These are phyloP conservation scores for Molossus molossus DNA, from an alignment of 2,797 vertebrate genomes.

Conservation along the genomic window DNA sequence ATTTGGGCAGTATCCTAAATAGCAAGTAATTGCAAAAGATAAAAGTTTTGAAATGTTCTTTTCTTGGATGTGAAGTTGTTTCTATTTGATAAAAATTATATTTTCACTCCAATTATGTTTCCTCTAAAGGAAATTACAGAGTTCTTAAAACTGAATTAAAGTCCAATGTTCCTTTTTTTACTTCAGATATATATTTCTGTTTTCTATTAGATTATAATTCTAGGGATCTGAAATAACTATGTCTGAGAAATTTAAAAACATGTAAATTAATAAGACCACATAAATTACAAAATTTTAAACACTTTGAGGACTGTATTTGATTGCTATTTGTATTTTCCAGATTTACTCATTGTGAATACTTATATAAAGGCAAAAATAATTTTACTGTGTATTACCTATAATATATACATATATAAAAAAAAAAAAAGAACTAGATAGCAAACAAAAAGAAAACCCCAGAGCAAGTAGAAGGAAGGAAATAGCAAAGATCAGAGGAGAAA, in stretches of 20 bases:
- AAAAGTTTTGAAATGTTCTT: slow-evolving; percentile 39
- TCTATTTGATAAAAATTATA: slow-evolving; percentile 38
- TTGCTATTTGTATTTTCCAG: slow-evolving; percentile 2
- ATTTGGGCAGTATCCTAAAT: slow-evolving; percentile 24
- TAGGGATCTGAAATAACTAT: slow-evolving; percentile 21
- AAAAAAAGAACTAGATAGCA: too few relatives aligned
- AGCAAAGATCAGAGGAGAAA: too few relatives aligned
- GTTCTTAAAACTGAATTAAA: slow-evolving; percentile 53
- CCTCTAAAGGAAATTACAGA: slow-evolving; percentile 25
- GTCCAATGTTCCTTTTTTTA: neutral
- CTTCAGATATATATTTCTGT: slow-evolving; percentile 20
- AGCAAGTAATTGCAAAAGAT: slow-evolving; percentile 43
- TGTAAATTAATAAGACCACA: slow-evolving; percentile 11
- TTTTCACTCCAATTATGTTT: slow-evolving; percentile 58
- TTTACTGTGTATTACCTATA: too few relatives aligned
- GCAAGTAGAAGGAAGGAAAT: too few relatives aligned
- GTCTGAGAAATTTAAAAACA: slow-evolving; percentile 37
- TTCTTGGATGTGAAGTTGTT: slow-evolving; percentile 52
- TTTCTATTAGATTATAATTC: slow-evolving; percentile 49
- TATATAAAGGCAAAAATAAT: neutral
- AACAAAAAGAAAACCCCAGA: too few relatives aligned
- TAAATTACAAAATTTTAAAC: slow-evolving; percentile 10
- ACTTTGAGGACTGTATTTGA: neutral
- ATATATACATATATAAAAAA: too few relatives aligned
- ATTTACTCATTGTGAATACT: neutral